Percentiles rank a stretch among this genome's conserved stretches.
Conservation (phyloP, 2,888 invertebrate genomes). For the Chouioia cunea region DNA sequence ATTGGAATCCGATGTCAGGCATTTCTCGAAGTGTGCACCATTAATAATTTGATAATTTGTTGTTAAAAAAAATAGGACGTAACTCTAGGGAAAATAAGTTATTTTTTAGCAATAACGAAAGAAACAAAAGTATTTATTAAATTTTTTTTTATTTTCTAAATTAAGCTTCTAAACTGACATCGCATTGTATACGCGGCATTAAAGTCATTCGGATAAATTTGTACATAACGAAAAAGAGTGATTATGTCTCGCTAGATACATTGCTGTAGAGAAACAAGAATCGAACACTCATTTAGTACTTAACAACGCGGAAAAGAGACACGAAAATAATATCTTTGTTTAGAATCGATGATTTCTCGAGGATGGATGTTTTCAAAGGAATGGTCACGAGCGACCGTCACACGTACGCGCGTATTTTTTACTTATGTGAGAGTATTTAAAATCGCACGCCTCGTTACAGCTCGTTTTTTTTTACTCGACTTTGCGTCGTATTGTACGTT, state of each 20-base stretch:
- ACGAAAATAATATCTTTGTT: background rate
- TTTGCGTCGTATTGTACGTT: background rate
- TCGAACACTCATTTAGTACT: slow-evolving; percentile 12
- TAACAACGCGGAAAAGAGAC: slow-evolving; percentile 6
- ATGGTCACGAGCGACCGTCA: background rate
- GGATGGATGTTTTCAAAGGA: background rate
- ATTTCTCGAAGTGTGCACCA: slow-evolving; percentile 4
- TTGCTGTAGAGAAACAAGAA: slow-evolving; percentile 1
- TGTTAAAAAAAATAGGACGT: slow-evolving; percentile 1
- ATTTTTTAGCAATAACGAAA: slow-evolving; percentile 15
- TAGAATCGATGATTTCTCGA: background rate
- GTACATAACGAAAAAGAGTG: slow-evolving; percentile 9
- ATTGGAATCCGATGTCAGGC: slow-evolving; percentile 15
- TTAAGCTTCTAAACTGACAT: no score
- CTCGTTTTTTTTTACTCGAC: slow-evolving; percentile 6
- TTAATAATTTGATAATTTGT: background rate
- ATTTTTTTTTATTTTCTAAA: background rate
- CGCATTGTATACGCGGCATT: slow-evolving; percentile 3
- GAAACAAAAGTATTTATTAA: slow-evolving; percentile 2
- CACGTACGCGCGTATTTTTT: slow-evolving; percentile 27
- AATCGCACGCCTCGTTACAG: slow-evolving; percentile 2
- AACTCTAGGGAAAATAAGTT: slow-evolving; percentile 12
- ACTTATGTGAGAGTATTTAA: slow-evolving; percentile 8
- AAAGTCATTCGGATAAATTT: slow-evolving; percentile 10
- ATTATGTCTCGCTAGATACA: slow-evolving; percentile 11